These are phyloP conservation scores for Rhagophthalmus giganteus DNA, from an alignment of 2,888 invertebrate species.

Conservation along the genomic window DNA sequence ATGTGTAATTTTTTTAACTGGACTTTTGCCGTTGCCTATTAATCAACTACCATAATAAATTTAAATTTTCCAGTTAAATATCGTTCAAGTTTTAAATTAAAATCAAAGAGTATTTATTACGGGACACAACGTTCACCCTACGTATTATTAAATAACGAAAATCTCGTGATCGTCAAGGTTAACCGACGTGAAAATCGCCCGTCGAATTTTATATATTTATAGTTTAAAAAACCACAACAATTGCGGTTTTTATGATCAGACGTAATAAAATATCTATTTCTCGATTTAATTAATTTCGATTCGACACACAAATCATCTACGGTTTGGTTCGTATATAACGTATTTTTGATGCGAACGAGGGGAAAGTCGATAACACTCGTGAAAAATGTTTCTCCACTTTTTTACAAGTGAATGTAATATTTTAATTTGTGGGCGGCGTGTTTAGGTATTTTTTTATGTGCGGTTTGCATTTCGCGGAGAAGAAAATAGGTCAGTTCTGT, in stretches of 20 bases:
- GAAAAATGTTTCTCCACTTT: constrained; percentile 12
- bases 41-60: too few relatives aligned
- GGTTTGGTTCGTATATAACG: too few relatives aligned
- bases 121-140: too few relatives aligned
- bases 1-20: constrained; percentile 17
- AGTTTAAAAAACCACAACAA: constrained; percentile 8
- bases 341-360: constrained; percentile 13
- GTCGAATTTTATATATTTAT: constrained; percentile 11
- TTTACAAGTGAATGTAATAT: constrained; percentile 7
- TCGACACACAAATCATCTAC: too few relatives aligned
- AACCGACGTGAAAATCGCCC: too few relatives aligned
- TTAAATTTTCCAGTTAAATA: too few relatives aligned
- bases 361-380: constrained; percentile 11
- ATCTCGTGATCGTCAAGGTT: too few relatives aligned
- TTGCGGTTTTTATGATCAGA: constrained; percentile 7
- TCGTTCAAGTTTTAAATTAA: too few relatives aligned
- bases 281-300: constrained; percentile 26
- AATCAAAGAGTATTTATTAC: too few relatives aligned
- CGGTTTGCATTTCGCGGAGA: constrained; percentile 3
- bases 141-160: too few relatives aligned
- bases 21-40: too few relatives aligned
- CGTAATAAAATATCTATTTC: constrained; percentile 25
- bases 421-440: too few relatives aligned
- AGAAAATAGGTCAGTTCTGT: constrained; percentile 9
- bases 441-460: constrained; percentile 3